Evolutionary conservation across 2,113 vertebrate species (phyloP), one percentile per base, ranked within the genome.

Genomic region (Sinocyclocheilus grahami): DNA sequence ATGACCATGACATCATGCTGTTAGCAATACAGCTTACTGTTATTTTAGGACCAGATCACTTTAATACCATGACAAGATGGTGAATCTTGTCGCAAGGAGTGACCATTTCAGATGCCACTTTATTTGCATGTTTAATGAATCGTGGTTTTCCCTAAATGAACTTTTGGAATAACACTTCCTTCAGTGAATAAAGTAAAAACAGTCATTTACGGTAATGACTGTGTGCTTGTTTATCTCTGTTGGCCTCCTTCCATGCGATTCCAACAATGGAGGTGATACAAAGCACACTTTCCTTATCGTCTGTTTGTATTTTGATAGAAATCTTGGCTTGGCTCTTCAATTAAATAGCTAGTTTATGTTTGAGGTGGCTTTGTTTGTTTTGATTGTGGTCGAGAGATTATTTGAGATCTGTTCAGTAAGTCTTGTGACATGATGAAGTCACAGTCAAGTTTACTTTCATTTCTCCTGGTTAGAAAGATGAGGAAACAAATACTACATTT

Each of bases 231-330:
- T 84, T 86, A 77, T 88, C 69, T 22, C 1, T 6, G 8, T 80
- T 87, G 80, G 14, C 63, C 24, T 86, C n/a, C 63, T 27, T 74
- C 53, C 69, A 82, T 14, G n/a, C 46, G 63, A 4, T 65, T 69
- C 78, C 74, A 71, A 79, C 67, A 62, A 83, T 81, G 30, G 42
- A 69, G 69, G 39, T 33, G 63, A 72, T 48, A 74, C 76, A 48
- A 79, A 74, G 3, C 78, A 74, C 48, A 20, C 33, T 14, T 39
- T 76, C 62, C 67, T 89, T 85, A 87, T 90, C 87, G 14, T 42
- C 39, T 39, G 33, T 78, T 55, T 67, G 11, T 88, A 77, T 90
- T 90, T 85, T 83, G 80, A 74, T 75, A 83, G 89, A 33, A 33
- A 65, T 20, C 37, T 22, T 58, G 42, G 12, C 30, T 33, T 63